phyloP scores from a whole-genome alignment of 2,797 vertebrate genomes.

The Fistularia tabacaria region DNA sequence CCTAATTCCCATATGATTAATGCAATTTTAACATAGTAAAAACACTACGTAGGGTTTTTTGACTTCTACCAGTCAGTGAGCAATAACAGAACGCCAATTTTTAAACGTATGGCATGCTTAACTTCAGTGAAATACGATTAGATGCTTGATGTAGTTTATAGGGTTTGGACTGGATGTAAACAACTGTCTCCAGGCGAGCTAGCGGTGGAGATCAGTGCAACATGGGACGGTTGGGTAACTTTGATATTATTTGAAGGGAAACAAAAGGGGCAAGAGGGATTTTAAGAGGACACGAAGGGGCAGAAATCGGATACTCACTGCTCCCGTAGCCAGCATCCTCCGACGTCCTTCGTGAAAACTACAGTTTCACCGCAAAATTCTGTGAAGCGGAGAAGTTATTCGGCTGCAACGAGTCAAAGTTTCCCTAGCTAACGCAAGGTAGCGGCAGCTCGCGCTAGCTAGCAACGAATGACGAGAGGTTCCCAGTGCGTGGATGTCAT shows the following conservation, averaged over 20 bases:
- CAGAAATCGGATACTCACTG: conserved; percentile 59
- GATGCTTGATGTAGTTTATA: no score
- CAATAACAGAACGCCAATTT: no score
- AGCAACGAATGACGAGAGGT: conserved; percentile 19
- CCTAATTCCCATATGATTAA: no score
- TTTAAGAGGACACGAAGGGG: not conserved
- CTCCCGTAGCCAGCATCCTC: conserved; percentile 79
- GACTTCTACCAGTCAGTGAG: no score
- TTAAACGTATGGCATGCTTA: no score
- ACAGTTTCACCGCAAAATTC: not conserved
- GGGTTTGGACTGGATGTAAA: no score
- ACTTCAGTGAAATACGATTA: no score
- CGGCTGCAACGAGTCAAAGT: conserved; percentile 16
- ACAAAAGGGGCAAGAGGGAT: not conserved
- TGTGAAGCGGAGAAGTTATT: not conserved
- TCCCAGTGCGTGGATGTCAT: not conserved
- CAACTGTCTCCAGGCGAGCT: no score
- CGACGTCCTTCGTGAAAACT: conserved; percentile 10
- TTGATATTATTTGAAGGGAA: not conserved
- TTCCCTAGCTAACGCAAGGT: conserved; percentile 1
- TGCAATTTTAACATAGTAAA: no score
- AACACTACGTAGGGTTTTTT: no score
- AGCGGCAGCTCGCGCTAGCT: conserved; percentile 36
- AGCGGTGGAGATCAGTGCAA: not conserved
- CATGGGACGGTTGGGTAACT: not conserved